phyloP scores from a whole-genome alignment of 2,113 vertebrate genomes.

The Heptranchias perlo region DNA sequence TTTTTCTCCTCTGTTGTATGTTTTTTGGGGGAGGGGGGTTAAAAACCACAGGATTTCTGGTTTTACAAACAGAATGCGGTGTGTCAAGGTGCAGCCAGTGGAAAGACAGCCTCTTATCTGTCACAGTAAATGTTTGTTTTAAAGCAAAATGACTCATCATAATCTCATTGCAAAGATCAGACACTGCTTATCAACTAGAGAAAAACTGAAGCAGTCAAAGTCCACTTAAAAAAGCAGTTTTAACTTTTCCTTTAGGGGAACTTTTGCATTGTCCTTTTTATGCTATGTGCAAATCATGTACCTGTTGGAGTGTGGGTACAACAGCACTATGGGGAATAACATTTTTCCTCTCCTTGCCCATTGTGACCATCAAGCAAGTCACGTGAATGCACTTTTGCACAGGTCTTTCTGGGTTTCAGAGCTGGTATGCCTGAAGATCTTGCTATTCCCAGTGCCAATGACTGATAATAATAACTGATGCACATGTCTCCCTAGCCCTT shows the following conservation, averaged over 20 bases:
- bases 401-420: neutral
- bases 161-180: slow-evolving; percentile 45
- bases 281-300: neutral
- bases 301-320: neutral
- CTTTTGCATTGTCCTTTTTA: too few species aligned
- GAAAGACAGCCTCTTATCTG: slow-evolving; percentile 56
- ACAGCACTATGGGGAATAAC: neutral
- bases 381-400: neutral
- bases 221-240: slow-evolving; percentile 41
- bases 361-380: neutral
- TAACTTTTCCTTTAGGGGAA: neutral
- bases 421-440: neutral
- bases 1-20: neutral
- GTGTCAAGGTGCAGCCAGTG: slow-evolving; percentile 49
- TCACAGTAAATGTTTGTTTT: slow-evolving; percentile 64
- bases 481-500: neutral
- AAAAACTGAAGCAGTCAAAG: slow-evolving; percentile 51
- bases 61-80: slow-evolving; percentile 41
- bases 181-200: slow-evolving; percentile 53
- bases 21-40: neutral
- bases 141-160: slow-evolving; percentile 56
- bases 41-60: neutral
- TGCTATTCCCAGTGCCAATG: neutral
- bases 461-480: neutral
- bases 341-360: neutral